Evolutionary conservation across 2,888 invertebrate genomes (phyloP).

Genomic region (Stenoptilia bipunctidactyla): DNA sequence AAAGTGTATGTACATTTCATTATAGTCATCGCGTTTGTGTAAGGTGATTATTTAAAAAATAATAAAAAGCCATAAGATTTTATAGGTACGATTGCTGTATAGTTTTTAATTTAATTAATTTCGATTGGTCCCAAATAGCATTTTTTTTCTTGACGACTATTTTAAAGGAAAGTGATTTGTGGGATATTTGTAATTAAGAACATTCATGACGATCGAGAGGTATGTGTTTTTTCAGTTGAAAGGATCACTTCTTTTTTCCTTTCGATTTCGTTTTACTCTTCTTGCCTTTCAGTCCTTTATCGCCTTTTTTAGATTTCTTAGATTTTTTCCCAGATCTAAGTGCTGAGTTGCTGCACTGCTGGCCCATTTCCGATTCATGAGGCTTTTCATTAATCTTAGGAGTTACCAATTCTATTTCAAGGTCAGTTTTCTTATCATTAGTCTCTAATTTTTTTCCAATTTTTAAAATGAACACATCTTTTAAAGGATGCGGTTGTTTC

Average conservation of each 20-base stretch:
- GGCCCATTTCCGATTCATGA: conserved; percentile 11
- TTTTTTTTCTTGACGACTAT: no score
- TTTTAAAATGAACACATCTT: conserved; percentile 60
- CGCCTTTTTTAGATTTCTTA: conserved; percentile 20
- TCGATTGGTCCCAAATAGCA: no score
- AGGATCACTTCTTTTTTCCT: not conserved
- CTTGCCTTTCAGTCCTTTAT: conserved; percentile 18
- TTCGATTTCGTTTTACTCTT: conserved; percentile 17
- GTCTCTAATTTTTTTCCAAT: conserved; percentile 60
- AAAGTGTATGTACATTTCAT: no score
- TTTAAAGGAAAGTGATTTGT: no score
- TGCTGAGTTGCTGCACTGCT: conserved; percentile 36
- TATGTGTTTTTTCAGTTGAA: no score
- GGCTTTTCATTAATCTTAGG: conserved; percentile 39
- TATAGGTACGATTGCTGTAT: no score
- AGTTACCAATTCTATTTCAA: conserved; percentile 58
- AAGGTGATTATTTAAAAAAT: no score
- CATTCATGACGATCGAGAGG: no score
- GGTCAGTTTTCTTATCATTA: conserved; percentile 55
- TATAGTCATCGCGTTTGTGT: no score
- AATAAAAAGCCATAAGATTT: no score
- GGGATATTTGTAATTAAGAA: no score
- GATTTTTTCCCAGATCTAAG: conserved; percentile 22
- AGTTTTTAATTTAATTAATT: no score
- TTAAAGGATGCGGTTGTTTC: conserved; percentile 41